Percentiles rank a stretch among this genome's conserved stretches.
Conservation (phyloP, 2,113 vertebrate species). For the Hepsetus odoe region DNA sequence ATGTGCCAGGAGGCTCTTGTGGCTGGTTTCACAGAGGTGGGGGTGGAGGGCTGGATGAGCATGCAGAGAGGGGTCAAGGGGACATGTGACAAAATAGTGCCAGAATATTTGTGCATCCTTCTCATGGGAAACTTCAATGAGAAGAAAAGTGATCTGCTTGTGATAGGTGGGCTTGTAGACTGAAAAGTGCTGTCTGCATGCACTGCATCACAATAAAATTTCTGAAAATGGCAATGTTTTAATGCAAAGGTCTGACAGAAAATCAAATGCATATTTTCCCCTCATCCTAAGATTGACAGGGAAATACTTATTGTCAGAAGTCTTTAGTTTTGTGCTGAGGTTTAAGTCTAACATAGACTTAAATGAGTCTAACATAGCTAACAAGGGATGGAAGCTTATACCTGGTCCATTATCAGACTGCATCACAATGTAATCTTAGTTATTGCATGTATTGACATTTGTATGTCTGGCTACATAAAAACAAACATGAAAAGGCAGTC, state of each 20-base stretch:
- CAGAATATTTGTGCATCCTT: slow-evolving; percentile 27
- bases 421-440: too few relatives aligned
- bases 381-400: not conserved
- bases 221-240: slow-evolving; percentile 13
- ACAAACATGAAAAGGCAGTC: too few relatives aligned
- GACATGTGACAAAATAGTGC: slow-evolving; percentile 14
- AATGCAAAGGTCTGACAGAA: not conserved
- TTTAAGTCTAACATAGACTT: too few relatives aligned
- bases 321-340: not conserved
- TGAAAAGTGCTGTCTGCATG: not conserved
- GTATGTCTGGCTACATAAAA: too few relatives aligned
- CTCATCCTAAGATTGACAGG: not conserved
- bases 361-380: not conserved
- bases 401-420: too few relatives aligned
- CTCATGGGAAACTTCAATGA: slow-evolving; percentile 28
- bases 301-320: not conserved
- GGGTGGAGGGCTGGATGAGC: not conserved
- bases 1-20: slow-evolving; percentile 45
- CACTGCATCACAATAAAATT: not conserved
- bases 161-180: not conserved
- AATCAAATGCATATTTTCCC: too few relatives aligned
- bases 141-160: slow-evolving; percentile 1
- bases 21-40: slow-evolving; percentile 38
- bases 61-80: slow-evolving; percentile 27
- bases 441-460: too few relatives aligned